phyloP scores from a whole-genome alignment of 2,888 invertebrate species.

The Dilophus febrilis region DNA sequence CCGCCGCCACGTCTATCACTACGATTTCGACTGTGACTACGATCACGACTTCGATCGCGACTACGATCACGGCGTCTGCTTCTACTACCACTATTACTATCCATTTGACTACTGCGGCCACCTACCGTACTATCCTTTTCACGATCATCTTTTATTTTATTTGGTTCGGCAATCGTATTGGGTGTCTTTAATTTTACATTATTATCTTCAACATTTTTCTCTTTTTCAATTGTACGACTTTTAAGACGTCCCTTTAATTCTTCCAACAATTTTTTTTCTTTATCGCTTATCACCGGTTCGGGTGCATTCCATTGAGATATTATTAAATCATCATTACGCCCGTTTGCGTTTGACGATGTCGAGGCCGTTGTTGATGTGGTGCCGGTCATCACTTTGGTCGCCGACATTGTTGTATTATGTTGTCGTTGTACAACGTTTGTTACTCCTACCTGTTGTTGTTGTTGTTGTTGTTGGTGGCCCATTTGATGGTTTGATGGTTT shows the following conservation, averaged over 20 bases:
- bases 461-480: constrained; percentile 23
- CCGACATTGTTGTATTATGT: constrained; percentile 9
- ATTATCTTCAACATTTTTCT: constrained; percentile 21
- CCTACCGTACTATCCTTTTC: constrained; percentile 14
- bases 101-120: too few relatives aligned
- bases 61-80: constrained; percentile 15
- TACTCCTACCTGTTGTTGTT: constrained; percentile 14
- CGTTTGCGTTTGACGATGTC: constrained; percentile 14
- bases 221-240: constrained; percentile 12
- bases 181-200: constrained; percentile 10
- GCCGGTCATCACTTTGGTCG: constrained; percentile 2
- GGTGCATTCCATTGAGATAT: constrained; percentile 39
- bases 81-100: constrained; percentile 14
- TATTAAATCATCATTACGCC: constrained; percentile 32
- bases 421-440: constrained; percentile 16
- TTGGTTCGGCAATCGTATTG: constrained; percentile 16
- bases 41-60: constrained; percentile 13
- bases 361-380: too few relatives aligned
- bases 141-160: constrained; percentile 22
- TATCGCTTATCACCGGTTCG: constrained; percentile 36
- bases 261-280: constrained; percentile 38
- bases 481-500: too few relatives aligned
- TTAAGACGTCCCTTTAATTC: constrained; percentile 19
- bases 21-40: constrained; percentile 11
- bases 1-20: too few relatives aligned